Base-by-base conservation (phyloP, 2,888 invertebrate species). In the Diaphora mendica region DNA sequence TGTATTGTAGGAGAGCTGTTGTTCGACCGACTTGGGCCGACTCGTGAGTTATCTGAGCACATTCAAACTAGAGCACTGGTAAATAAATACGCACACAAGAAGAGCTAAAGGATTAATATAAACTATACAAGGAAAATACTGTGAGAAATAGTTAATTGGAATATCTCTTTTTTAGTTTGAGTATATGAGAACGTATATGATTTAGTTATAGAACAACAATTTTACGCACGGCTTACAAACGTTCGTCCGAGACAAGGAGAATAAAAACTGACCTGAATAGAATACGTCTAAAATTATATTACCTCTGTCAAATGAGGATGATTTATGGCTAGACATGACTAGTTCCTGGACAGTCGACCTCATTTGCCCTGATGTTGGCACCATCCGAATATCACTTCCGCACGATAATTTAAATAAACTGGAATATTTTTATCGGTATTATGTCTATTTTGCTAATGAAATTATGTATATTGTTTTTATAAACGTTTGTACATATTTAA, bases 351-450 rank as follows among this genome's bases (percentile, higher is more conserved):
- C 67, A 59, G 35, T n/a, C 67, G 77, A 70, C 81, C 81, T 82
- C 74, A 69, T 72, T 79, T 13, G 55, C 77, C 71, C 64, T 68
- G 39, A 51, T 71, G 17, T 68, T 71, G 73, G 44, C 74, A 71
- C 67, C 68, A 67, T 72, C 69, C 67, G 77, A 78, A 65, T 59
- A 64, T 42, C 67, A 64, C 79, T 83, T 83, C 83, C 83, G 78
- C 74, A 71, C 74, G 51, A 67, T 64, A 35, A 69, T 77, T 79
- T 64, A 67, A 77, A 79, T 75, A 70, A 71, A 74, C 71, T 77
- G 80, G 82, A 83, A 83, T 70, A 72, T 23, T 15, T 17, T 15
- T 17, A 44, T 51, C 42, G 48, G 26, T 62, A 62, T 75, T 72
- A 72, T 77, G 48, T 48, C 48, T 48, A 67, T 75, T 79, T 82